phyloP scores from a whole-genome alignment of 1,140 invertebrate species.

The Drosophila repleta region DNA sequence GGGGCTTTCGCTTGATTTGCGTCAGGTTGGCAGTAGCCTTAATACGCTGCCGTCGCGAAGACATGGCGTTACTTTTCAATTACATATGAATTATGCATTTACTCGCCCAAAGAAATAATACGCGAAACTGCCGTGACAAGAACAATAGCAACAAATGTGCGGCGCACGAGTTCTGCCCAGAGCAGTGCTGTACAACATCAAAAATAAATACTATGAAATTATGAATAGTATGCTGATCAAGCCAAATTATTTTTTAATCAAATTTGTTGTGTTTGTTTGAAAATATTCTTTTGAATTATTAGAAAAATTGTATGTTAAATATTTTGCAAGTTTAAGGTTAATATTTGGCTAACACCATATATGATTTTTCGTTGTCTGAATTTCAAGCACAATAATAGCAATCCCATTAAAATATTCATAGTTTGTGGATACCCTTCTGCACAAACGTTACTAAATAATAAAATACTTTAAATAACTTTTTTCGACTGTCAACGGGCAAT shows the following conservation, averaged over 20 bases:
- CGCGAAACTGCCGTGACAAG: conserved; percentile 13
- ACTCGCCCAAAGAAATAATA: conserved; percentile 23
- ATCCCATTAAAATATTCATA: too few relatives aligned
- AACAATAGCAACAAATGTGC: conserved; percentile 23
- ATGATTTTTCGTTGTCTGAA: too few relatives aligned
- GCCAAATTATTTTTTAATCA: neutral
- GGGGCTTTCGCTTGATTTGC: conserved; percentile 69
- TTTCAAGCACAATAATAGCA: too few relatives aligned
- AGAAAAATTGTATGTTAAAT: too few relatives aligned
- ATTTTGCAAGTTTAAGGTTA: neutral
- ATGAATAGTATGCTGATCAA: conserved; percentile 5
- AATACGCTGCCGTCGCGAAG: conserved; percentile 85
- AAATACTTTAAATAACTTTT: too few relatives aligned
- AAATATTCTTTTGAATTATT: neutral
- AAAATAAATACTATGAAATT: neutral
- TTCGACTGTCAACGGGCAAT: too few relatives aligned
- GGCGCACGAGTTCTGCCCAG: conserved; percentile 29
- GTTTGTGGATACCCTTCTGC: too few relatives aligned
- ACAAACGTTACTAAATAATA: too few relatives aligned
- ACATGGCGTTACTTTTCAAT: conserved; percentile 54
- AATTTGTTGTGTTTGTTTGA: neutral
- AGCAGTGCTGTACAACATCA: conserved; percentile 25
- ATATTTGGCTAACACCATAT: too few relatives aligned
- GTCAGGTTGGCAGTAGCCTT: conserved; percentile 84
- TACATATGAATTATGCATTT: conserved; percentile 56